A percentile compares a stretch with the other conserved stretches of the same genome.
phyloP scores from a whole-genome alignment of 2,888 invertebrate species.

The Minunthozetes semirufus region DNA sequence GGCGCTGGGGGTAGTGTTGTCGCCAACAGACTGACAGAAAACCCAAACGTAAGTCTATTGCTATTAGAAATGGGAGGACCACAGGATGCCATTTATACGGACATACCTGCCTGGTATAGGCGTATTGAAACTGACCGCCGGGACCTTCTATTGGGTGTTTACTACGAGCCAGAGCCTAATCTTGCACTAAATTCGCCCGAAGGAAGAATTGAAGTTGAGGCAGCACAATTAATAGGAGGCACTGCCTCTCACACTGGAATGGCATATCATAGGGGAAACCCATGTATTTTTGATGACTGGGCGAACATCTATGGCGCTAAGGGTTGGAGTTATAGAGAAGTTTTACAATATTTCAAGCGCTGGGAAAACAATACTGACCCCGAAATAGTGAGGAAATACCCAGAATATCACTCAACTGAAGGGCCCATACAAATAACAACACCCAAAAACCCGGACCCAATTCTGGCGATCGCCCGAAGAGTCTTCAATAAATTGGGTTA shows the following conservation, averaged over 20 bases:
- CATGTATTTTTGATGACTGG: conserved; percentile 7
- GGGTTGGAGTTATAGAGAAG: conserved; percentile 27
- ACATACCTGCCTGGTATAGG: neutral
- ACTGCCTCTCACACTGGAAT: neutral
- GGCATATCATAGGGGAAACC: conserved; percentile 19
- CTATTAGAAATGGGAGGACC: neutral
- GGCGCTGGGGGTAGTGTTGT: neutral
- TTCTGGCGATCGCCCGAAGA: too few relatives aligned
- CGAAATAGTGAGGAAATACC: neutral
- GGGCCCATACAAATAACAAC: neutral
- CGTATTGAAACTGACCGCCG: neutral
- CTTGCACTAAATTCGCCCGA: neutral
- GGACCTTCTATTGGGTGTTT: neutral
- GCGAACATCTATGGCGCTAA: neutral
- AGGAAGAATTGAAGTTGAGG: neutral
- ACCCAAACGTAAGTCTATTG: neutral
- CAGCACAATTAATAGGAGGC: conserved; percentile 57
- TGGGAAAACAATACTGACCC: conserved; percentile 28
- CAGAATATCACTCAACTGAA: conserved; percentile 21
- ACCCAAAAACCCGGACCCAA: neutral
- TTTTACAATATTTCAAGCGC: conserved; percentile 13
- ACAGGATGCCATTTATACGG: neutral
- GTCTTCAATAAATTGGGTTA: too few relatives aligned
- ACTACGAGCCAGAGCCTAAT: neutral
- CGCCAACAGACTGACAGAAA: neutral